A percentile compares a stretch with the other conserved stretches of the same genome.
Conservation (phyloP, 2,888 invertebrate species). For the Palloptera scutellata region DNA sequence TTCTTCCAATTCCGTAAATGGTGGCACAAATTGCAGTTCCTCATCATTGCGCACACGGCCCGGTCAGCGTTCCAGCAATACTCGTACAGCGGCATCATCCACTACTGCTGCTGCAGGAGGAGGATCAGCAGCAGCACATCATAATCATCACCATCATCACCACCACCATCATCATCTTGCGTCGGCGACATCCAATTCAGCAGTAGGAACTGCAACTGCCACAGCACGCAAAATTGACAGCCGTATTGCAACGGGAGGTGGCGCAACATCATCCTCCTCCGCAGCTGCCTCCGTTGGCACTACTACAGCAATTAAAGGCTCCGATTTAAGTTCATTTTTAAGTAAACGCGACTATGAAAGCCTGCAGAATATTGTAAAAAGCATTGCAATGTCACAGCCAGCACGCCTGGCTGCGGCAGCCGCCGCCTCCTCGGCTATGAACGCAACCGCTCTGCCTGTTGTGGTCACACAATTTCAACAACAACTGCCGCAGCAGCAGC, state of each 20-base stretch:
- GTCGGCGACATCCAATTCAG: slow-evolving; percentile 28
- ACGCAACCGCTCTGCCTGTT: slow-evolving; percentile 4
- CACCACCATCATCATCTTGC: slow-evolving; percentile 45
- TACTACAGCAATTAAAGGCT: slow-evolving; percentile 41
- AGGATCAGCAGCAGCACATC: slow-evolving; percentile 23
- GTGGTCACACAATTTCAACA: background rate
- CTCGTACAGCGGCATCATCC: slow-evolving; percentile 39
- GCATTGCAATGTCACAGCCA: slow-evolving; percentile 53
- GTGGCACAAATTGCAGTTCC: slow-evolving; percentile 40
- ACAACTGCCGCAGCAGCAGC: slow-evolving; percentile 20
- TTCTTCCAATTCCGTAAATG: slow-evolving; percentile 37
- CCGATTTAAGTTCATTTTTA: slow-evolving; percentile 54
- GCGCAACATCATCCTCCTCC: slow-evolving; percentile 19
- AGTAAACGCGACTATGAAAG: slow-evolving; percentile 58
- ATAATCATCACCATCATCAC: slow-evolving; percentile 52
- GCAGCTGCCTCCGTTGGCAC: background rate
- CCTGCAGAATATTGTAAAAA: slow-evolving; percentile 58
- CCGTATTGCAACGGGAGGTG: background rate
- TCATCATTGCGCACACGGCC: slow-evolving; percentile 44
- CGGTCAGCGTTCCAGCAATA: slow-evolving; percentile 40
- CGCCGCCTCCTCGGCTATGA: slow-evolving; percentile 7
- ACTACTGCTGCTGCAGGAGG: slow-evolving; percentile 39
- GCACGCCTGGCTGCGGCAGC: slow-evolving; percentile 35
- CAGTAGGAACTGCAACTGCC: slow-evolving; percentile 12
- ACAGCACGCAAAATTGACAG: background rate